These are phyloP conservation scores for Acanthurus tractus DNA, from an alignment of 2,797 vertebrate genomes.

Conservation along the genomic window DNA sequence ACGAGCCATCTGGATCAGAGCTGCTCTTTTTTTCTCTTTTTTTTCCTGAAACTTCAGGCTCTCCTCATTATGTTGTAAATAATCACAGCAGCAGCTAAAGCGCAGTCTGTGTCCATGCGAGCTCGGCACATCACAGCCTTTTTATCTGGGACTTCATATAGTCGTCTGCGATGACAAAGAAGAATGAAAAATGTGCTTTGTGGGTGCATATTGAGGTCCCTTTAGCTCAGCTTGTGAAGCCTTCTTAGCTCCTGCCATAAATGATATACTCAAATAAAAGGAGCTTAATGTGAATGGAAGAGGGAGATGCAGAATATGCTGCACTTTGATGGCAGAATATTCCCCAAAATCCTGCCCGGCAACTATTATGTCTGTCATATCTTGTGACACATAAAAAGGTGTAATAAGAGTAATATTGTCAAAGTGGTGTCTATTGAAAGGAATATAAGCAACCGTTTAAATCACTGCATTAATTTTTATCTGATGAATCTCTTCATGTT, in stretches of 20 bases:
- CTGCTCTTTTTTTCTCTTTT: background rate
- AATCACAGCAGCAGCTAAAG: conserved; percentile 61
- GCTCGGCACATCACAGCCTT: conserved; percentile 33
- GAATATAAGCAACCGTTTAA: background rate
- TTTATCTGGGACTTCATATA: conserved; percentile 50
- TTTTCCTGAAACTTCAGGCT: conserved; percentile 39
- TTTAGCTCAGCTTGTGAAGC: conserved; percentile 38
- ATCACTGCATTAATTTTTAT: background rate
- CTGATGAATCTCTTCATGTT: no score
- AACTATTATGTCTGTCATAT: background rate
- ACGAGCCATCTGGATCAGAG: conserved; percentile 50
- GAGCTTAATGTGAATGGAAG: conserved; percentile 27
- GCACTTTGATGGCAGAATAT: background rate
- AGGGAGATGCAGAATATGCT: conserved; percentile 19
- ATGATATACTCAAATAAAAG: conserved; percentile 44
- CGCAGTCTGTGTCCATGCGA: conserved; percentile 42
- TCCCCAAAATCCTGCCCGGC: background rate
- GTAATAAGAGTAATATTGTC: background rate
- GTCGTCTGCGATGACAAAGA: conserved; percentile 50
- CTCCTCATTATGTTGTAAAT: conserved; percentile 64
- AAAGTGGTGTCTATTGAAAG: conserved; percentile 6
- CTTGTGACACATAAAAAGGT: background rate
- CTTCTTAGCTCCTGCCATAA: conserved; percentile 39
- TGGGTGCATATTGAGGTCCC: conserved; percentile 39
- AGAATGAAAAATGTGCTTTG: conserved; percentile 43